A percentile compares a stretch with the other conserved stretches of the same genome.
Conservation (phyloP, 2,797 vertebrate species). For the Buphagus erythrorhynchus region DNA sequence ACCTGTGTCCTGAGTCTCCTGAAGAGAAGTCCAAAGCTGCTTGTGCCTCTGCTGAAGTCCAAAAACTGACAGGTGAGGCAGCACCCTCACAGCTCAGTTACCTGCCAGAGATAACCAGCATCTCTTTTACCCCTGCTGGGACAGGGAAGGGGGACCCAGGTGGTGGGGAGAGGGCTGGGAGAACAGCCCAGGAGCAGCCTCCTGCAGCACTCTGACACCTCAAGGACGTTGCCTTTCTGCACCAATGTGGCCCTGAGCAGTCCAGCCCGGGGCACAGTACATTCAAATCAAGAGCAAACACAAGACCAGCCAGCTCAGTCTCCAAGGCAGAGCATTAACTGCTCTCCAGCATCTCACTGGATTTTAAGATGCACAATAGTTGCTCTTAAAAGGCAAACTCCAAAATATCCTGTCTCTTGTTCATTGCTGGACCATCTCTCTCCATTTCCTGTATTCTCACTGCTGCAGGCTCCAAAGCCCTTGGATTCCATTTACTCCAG, state of each 20-base stretch:
- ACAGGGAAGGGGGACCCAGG: background rate
- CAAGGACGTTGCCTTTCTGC: rapidly evolving
- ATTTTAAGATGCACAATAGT: background rate
- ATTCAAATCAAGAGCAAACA: background rate
- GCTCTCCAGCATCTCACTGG: background rate
- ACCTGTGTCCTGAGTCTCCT: background rate
- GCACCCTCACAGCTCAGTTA: background rate
- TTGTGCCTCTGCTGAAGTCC: background rate
- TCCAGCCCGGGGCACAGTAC: rapidly evolving
- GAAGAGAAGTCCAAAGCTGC: background rate
- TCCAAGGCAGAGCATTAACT: background rate
- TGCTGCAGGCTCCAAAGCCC: background rate
- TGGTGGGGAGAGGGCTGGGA: background rate
- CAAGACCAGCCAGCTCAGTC: background rate
- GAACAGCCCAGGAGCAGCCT: background rate
- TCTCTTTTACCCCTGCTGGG: background rate
- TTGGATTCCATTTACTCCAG: background rate
- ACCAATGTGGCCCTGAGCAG: background rate
- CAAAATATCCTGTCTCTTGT: background rate
- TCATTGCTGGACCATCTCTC: background rate
- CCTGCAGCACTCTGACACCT: background rate
- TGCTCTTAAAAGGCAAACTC: background rate
- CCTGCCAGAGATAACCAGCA: background rate
- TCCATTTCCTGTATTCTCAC: background rate
- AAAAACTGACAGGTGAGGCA: conserved; percentile 23